phyloP scores from a whole-genome alignment of 2,888 invertebrate species.

The Deroplatys truncata region DNA sequence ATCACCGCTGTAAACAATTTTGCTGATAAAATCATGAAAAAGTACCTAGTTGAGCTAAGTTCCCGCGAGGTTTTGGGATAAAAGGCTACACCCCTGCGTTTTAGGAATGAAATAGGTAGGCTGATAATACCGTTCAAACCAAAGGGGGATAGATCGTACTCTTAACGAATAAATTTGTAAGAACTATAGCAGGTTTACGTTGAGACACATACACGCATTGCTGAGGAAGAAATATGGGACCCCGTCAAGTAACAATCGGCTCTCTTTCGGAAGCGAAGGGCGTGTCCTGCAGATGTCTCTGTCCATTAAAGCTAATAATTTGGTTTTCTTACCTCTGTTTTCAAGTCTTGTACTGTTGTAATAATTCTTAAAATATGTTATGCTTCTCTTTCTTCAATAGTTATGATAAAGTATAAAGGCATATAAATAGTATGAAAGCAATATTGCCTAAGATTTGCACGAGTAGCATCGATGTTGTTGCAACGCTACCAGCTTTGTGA shows the following conservation, averaged over 20 bases:
- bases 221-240: background rate
- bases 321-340: background rate
- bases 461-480: no score
- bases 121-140: background rate
- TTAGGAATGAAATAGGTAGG: background rate
- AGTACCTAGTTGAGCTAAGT: background rate
- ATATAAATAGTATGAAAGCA: no score
- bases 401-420: no score
- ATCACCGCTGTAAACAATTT: background rate
- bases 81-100: background rate
- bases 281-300: background rate
- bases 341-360: background rate
- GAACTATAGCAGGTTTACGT: background rate
- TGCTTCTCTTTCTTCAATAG: no score
- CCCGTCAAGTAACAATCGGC: background rate
- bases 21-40: background rate
- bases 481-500: no score
- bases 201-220: background rate
- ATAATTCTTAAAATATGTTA: no score
- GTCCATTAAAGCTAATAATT: background rate
- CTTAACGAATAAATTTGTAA: background rate
- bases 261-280: background rate
- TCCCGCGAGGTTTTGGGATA: background rate
- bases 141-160: background rate
- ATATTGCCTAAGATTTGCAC: no score